Conservation (phyloP, 2,888 invertebrate species). For the Bedellia somnulentella region DNA sequence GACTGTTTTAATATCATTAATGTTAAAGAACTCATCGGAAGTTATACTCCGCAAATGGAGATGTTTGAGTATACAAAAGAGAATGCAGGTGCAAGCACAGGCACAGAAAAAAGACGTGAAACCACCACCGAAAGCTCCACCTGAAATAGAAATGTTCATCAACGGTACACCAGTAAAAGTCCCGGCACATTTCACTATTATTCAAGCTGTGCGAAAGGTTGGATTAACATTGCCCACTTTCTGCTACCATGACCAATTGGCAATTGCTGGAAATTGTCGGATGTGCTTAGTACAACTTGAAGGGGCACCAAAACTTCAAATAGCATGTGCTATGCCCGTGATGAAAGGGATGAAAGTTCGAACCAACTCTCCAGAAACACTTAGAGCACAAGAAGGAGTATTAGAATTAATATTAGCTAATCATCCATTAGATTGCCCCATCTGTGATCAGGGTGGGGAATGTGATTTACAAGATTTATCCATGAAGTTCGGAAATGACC, state of each 20-base stretch:
- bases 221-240: constrained; percentile 76
- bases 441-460: constrained; percentile 97
- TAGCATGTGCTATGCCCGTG: constrained; percentile 98
- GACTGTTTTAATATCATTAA: no score
- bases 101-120: no score
- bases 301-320: constrained; percentile 92
- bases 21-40: no score
- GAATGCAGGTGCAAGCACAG: no score
- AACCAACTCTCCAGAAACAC: constrained; percentile 88
- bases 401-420: constrained; percentile 97
- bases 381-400: constrained; percentile 70
- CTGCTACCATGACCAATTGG: constrained; percentile 96
- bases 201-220: constrained; percentile 61
- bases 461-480: constrained; percentile 96
- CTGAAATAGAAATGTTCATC: constrained; percentile 78
- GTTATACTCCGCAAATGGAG: no score
- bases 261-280: constrained; percentile 97
- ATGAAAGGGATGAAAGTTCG: constrained; percentile 96
- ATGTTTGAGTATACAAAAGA: no score
- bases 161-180: constrained; percentile 91
- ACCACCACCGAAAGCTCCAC: no score
- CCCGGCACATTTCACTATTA: constrained; percentile 90
- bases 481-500: constrained; percentile 95
- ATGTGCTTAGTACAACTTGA: constrained; percentile 99
- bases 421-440: constrained; percentile 98